Evolutionary conservation across 2,797 vertebrate species (phyloP), one percentile per base, ranked within the genome.

Genomic region (Synanceia verrucosa): DNA sequence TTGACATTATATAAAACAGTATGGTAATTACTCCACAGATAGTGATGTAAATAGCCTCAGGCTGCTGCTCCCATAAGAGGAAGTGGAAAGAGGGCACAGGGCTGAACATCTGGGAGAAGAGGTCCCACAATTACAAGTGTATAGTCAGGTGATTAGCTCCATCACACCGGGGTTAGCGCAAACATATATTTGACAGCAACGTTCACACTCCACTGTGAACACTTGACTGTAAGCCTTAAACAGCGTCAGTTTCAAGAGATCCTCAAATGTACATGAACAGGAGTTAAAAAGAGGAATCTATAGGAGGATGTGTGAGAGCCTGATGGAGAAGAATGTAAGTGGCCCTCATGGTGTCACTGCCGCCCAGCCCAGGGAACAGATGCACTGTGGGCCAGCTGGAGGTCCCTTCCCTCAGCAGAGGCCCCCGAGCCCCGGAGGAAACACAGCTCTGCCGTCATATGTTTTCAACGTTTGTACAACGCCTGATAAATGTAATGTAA

Each of bases 1-100:
- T 96, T 96, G 94, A 95, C 96, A 96, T 97, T 99, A 97, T 97
- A 98, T 97, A 97, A 98, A 98, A 97, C 96, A 96, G 96, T 97
- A 96, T 96, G 95, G 96, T 98, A 98, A 99, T 99, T 98, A 98
- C 96, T 96, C 95, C 94, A 92, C 94, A 96, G 95, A 97, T 96
- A 95, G 94, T 94, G 96, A 95, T 95, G 95, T 96, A 98, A 98
- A 97, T 97, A 97, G 96, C 97, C 96, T 87, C 82, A 86, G 95
- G 97, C 95, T 93, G 93, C 86, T 90, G 93, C 91, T 95, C 91
- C 94, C 90, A 94, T 89, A 89, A 92, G 92, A 92, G 93, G 93
- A 90, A 92, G 85, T 88, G 89, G 68, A 80, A 68, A 78, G 82
- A 84, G 92, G 92, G 94, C 92, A 93, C 80, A 81, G 92, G 78